A percentile compares a stretch with the other conserved stretches of the same genome.
These are phyloP conservation scores for Rhimphoctona megacephalus DNA, from an alignment of 2,888 invertebrate species.

Conservation along the genomic window DNA sequence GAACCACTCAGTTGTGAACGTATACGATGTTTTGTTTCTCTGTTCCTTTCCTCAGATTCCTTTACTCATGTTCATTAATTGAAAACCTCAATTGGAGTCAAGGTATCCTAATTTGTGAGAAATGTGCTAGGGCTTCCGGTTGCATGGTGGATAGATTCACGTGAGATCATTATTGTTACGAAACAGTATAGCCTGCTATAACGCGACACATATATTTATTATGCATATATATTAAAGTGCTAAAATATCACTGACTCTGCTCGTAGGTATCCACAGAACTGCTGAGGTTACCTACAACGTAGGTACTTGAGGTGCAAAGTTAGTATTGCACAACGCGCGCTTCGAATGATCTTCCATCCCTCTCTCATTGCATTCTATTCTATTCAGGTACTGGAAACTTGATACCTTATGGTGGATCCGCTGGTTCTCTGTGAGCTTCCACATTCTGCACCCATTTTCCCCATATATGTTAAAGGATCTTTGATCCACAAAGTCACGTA, in stretches of 20 bases:
- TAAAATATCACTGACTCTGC: conserved; percentile 26
- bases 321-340: background rate
- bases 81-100: background rate
- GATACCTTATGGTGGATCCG: conserved; percentile 23
- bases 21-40: no score
- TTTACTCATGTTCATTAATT: background rate
- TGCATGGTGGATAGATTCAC: background rate
- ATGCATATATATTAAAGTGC: background rate
- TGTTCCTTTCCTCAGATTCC: background rate
- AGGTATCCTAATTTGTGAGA: background rate
- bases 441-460: background rate
- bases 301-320: conserved; percentile 10
- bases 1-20: no score
- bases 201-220: background rate
- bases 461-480: background rate
- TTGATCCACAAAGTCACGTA: conserved; percentile 11
- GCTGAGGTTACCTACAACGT: conserved; percentile 6
- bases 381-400: background rate
- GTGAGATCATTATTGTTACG: conserved; percentile 45
- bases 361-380: background rate
- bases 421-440: background rate
- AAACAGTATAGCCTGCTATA: conserved; percentile 24
- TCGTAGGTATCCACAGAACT: background rate
- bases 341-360: conserved; percentile 4
- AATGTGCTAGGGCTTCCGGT: background rate